Percentiles rank a stretch among this genome's conserved stretches.
Evolutionary conservation across 92 coral and sea anemone genomes (phyloP).

Genomic region (Montipora capitata): DNA sequence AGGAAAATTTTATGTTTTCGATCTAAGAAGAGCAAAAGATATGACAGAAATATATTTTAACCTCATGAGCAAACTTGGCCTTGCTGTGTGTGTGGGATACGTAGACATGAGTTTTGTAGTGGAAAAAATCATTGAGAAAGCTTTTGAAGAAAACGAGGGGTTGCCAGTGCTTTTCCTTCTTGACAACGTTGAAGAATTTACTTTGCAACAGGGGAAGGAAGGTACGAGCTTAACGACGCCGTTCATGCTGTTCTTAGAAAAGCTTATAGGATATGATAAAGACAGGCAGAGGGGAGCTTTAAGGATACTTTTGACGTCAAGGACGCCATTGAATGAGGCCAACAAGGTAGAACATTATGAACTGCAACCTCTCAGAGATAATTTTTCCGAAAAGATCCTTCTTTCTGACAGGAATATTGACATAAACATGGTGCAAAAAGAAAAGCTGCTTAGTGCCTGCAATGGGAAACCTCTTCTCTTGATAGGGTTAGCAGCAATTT

Average conservation of each 20-base stretch:
- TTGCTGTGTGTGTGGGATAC: no score
- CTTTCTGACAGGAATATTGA: background rate
- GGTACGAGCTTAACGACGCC: no score
- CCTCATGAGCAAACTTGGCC: no score
- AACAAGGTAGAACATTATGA: background rate
- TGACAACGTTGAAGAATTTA: no score
- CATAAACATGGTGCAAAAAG: background rate
- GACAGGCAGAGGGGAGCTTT: background rate
- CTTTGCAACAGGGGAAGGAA: no score
- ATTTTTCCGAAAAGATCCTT: slow-evolving; percentile 20
- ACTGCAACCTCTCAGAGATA: background rate
- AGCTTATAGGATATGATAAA: background rate
- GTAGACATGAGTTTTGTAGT: no score
- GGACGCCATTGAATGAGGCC: slow-evolving; percentile 28
- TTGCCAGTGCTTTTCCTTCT: no score
- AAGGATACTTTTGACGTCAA: slow-evolving; percentile 71
- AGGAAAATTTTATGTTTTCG: no score
- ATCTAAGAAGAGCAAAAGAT: no score
- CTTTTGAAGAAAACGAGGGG: no score
- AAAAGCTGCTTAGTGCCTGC: slow-evolving; percentile 5
- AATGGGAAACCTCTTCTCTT: slow-evolving; percentile 9
- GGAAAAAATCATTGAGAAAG: no score
- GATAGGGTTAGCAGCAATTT: slow-evolving; percentile 10
- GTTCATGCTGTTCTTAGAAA: background rate
- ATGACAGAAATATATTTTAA: no score